Base-by-base conservation (phyloP, 2,888 invertebrate genomes). In the Pediacus dermestoides region DNA sequence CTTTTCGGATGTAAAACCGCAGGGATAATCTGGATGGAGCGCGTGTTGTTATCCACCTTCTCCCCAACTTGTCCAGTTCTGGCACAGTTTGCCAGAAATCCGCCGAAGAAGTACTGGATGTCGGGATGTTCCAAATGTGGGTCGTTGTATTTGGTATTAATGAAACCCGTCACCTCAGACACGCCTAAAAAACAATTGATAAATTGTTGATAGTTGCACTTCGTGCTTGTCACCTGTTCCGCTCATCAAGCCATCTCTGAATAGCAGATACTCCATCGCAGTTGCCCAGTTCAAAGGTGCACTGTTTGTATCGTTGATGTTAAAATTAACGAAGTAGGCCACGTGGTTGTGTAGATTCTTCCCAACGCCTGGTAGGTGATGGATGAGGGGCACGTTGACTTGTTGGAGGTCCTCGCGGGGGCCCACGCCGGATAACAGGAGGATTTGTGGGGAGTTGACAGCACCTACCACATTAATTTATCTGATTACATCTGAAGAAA, bases 401-500 rank as follows among this genome's bases (percentile, higher is more conserved):
- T 55, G 48, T 42, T 75, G 55, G 10, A 92, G 71, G 9, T 90
- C 85, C 0, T 78, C 78, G 1, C 76, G 76, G 16, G 87, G 87
- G 0, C 92, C 92, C 7, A 95, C 76, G 6, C 96, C 96, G 50
- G 93, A 93, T 25, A 93, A 76, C 58, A 95, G 76, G 8, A 97
- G 78, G 30, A 97, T 73, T 64, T 97, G 96, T 0, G 96, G 95
- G 0, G 94, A 88, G 51, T 91, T 95, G 1, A 97, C 88, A 7
- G 96, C 88, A 1, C 96, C 67, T 14, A 23, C 91, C 4, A 11
- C 8, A n/a, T 36, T 13, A 28, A 6, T 26, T 10, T n/a, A n/a
- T 26, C 3, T 21, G 13, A 21, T 8, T 2, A 30, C 13, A 13
- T 9, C 2, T 30, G 8, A 2, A 8, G 2, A 3, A 14, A 30